A percentile compares a stretch with the other conserved stretches of the same genome.
These are phyloP conservation scores for Platichthys stellatus DNA, from an alignment of 2,113 vertebrate species.

Conservation along the genomic window DNA sequence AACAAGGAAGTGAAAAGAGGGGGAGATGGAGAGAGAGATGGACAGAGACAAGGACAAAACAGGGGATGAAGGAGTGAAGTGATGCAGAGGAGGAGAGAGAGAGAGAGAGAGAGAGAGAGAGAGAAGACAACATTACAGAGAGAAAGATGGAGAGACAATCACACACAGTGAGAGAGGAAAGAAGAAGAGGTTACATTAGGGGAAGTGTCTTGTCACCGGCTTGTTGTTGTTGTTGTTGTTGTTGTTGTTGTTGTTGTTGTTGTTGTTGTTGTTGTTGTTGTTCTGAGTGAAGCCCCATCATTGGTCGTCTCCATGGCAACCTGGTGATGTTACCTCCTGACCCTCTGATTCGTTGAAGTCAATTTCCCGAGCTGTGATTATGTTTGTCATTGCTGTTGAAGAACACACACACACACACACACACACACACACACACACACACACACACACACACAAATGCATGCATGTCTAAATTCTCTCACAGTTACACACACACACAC, in stretches of 20 bases:
- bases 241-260: too few relatives aligned
- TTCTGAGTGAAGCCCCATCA: slow-evolving; percentile 72
- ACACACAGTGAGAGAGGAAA: not conserved
- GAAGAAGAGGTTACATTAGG: slow-evolving; percentile 62
- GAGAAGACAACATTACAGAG: not conserved
- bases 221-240: too few relatives aligned
- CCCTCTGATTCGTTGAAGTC: slow-evolving; percentile 81
- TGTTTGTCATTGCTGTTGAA: slow-evolving; percentile 66
- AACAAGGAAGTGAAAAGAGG: slow-evolving; percentile 46
- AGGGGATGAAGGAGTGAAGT: not conserved
- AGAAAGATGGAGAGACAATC: not conserved
- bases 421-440: slow-evolving; percentile 31
- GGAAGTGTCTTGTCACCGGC: slow-evolving; percentile 76
- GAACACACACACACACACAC: slow-evolving; percentile 36
- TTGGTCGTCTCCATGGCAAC: slow-evolving; percentile 86
- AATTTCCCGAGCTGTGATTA: slow-evolving; percentile 77
- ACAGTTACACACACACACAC: slow-evolving; percentile 5
- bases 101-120: not conserved
- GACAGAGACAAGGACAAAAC: slow-evolving; percentile 18
- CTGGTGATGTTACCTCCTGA: slow-evolving; percentile 82
- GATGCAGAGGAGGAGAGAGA: not conserved
- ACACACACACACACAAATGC: slow-evolving; percentile 12
- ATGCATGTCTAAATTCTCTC: not conserved
- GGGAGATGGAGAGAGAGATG: slow-evolving; percentile 30
- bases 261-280: too few relatives aligned